Percentiles rank a stretch among this genome's conserved stretches.
phyloP scores from a whole-genome alignment of 2,797 vertebrate species.

The Phyllotis vaccarum region DNA sequence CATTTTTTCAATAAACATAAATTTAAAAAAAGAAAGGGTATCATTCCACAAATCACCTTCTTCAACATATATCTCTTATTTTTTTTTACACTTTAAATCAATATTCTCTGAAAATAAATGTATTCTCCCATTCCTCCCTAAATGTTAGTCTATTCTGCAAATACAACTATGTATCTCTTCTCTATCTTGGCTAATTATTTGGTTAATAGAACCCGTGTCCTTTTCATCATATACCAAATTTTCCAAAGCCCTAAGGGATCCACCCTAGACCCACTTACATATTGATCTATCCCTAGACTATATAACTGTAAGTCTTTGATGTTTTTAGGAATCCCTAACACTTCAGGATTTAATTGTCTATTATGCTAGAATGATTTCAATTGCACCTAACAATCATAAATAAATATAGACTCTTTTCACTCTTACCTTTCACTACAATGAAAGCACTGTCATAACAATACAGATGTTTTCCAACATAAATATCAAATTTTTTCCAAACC shows the following conservation, averaged over 20 bases:
- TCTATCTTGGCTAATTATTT: not conserved
- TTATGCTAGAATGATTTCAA: not conserved
- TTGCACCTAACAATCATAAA: not conserved
- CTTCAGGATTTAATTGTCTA: not conserved
- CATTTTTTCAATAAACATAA: too few relatives aligned
- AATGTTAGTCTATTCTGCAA: not conserved
- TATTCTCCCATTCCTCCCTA: not conserved
- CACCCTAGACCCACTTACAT: not conserved
- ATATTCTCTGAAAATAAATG: not conserved
- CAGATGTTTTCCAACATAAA: not conserved
- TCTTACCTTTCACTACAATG: not conserved
- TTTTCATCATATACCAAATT: not conserved
- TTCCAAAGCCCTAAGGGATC: not conserved
- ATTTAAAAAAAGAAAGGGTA: too few relatives aligned
- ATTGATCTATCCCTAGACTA: not conserved
- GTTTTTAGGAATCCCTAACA: not conserved
- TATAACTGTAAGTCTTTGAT: not conserved
- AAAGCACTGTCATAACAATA: not conserved
- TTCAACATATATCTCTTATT: not conserved
- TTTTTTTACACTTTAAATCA: constrained; percentile 1
- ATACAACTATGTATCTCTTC: not conserved
- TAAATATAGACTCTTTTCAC: not conserved
- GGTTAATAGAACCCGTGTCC: not conserved
- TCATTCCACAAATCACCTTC: not conserved
- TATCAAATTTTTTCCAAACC: not conserved